Base-by-base conservation (phyloP, 2,888 invertebrate species). In the Holacanthella duospinosa region DNA sequence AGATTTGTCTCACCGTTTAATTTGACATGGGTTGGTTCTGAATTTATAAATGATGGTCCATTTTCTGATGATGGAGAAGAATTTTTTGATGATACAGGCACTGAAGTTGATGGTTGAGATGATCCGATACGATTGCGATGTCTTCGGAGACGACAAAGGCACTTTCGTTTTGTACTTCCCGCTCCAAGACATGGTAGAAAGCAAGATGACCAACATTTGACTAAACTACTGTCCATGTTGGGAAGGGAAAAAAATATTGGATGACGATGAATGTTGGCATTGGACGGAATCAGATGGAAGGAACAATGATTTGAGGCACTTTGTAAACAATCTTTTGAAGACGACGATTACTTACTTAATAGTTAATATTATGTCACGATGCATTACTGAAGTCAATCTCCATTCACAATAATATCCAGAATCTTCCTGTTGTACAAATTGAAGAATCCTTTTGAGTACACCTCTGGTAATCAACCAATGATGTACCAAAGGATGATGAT, bases 1-100 rank as follows among this genome's bases (percentile, higher is more conserved):
- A 55, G 55, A 55, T 55, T 55, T 26, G 55, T 55, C n/a, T 55
- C 55, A 55, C 55, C 55, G 27, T 27, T 55, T 4, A 55, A n/a
- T 48, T 48, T 48, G 16, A 4, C 12, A 9, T 48, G 12, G 16
- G 6, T 48, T 21, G 12, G 4, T 4, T 9, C 4, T 4, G 4
- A 4, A 21, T 9, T 21, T 21, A 21, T 4, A 21, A 4, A n/a
- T n/a, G 12, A 21, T n/a, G 48, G 48, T 16, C 19, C 4, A 6
- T 6, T 16, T 36, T 36, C 36, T 21, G 12, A 9, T 4, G 48
- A 9, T 48, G 48, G 21, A n/a, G 48, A 9, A 9, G n/a, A 4
- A 21, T 21, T 4, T 21, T 48, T 48, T 48, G 48, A 48, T 4
- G n/a, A 4, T n/a, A 4, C 4, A 21, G n/a, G 16, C 4, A 21